phyloP scores from a whole-genome alignment of 2,888 invertebrate species.

The Mycalesis mineus region DNA sequence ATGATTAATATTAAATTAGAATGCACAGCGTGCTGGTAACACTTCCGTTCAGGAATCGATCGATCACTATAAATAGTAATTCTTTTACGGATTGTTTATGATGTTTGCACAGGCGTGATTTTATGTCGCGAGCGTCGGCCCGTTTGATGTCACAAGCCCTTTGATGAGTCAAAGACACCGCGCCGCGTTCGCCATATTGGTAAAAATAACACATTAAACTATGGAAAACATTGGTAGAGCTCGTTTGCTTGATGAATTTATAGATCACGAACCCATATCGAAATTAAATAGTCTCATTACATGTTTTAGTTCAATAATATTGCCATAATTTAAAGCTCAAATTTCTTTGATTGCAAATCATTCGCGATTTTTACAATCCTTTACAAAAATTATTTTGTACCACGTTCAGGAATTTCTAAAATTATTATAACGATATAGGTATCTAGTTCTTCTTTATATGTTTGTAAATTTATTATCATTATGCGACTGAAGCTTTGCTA shows the following conservation, averaged over 20 bases:
- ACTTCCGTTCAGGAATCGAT: conserved; percentile 34
- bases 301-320: neutral
- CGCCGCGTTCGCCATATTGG: conserved; percentile 64
- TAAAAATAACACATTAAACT: conserved; percentile 69
- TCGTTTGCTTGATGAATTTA: conserved; percentile 19
- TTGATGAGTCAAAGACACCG: conserved; percentile 68
- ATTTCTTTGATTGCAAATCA: too few species aligned
- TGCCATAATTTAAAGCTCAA: too few species aligned
- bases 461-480: too few species aligned
- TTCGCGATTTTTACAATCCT: too few species aligned
- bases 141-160: conserved; percentile 45
- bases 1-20: neutral
- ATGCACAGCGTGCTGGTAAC: neutral
- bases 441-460: too few species aligned
- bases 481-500: too few species aligned
- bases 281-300: neutral
- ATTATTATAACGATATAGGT: too few species aligned
- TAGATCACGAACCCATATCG: conserved; percentile 2
- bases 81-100: conserved; percentile 38
- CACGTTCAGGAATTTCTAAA: too few species aligned
- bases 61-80: conserved; percentile 36
- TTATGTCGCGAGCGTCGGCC: conserved; percentile 48
- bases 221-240: conserved; percentile 45
- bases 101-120: conserved; percentile 48
- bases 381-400: too few species aligned